Evolutionary conservation across 2,888 invertebrate species (phyloP).

Genomic region (Melanchra persicariae): DNA sequence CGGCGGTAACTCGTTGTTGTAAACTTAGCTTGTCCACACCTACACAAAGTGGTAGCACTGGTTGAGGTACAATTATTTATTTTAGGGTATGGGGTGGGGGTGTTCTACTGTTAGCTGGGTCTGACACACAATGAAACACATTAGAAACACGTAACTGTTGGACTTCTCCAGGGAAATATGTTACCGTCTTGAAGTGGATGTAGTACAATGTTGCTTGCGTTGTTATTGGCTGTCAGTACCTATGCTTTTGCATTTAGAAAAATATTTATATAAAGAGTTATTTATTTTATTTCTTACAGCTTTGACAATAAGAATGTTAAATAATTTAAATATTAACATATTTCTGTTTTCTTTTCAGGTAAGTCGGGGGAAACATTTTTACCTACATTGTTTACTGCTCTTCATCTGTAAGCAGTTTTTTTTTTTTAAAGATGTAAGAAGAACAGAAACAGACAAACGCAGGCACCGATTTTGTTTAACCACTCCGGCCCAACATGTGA

Average conservation of each 20-base stretch:
- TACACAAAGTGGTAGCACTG: neutral
- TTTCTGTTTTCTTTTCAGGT: constrained; percentile 48
- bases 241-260: neutral
- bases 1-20: neutral
- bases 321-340: neutral
- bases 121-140: constrained; percentile 11
- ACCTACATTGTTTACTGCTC: neutral
- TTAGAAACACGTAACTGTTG: constrained; percentile 11
- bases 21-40: constrained; percentile 6
- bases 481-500: no score
- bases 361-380: constrained; percentile 14
- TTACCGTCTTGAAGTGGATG: neutral
- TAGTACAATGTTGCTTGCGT: neutral
- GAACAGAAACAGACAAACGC: no score
- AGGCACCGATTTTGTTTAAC: no score
- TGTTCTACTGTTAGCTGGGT: neutral
- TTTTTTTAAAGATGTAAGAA: no score
- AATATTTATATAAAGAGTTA: no score
- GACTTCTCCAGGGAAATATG: constrained; percentile 21
- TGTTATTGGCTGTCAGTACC: neutral
- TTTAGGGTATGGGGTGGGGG: neutral
- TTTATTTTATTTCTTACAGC: neutral
- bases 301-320: no score
- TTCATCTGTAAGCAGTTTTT: neutral
- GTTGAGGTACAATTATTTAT: neutral